Evolutionary conservation across 2,888 invertebrate species (phyloP), one percentile per base, ranked within the genome.

Genomic region (Mellilla xanthometata): DNA sequence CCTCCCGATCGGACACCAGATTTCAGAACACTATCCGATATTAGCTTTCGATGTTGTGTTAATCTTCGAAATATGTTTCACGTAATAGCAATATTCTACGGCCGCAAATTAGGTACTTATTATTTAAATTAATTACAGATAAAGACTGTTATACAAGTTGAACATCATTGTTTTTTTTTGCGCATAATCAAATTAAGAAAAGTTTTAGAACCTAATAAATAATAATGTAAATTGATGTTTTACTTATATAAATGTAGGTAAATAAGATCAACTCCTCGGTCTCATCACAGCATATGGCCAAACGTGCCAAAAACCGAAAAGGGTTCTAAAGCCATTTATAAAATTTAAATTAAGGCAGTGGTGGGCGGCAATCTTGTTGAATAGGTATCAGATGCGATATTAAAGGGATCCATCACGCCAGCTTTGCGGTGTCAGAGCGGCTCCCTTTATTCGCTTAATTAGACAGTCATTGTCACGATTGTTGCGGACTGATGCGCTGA

Each of bases 351-450:
- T 62, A 63, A 68, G 64, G 69, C 42, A n/a, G 38, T 66, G 61
- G 51, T 54, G 32, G 60, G 65, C 62, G 64, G 62, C 58, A 59
- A 60, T 54, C 58, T 69, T 59, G 60, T 67, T 65, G 51, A 58
- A 54, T 52, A 57, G 60, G 60, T 65, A 69, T 64, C 69, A 57
- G 69, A 67, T 71, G 66, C 68, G 68, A 79, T 86, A 88, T 88
- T 88, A 86, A 83, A 88, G 53, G 75, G 83, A 88, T 89, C 88
- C 81, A 87, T 89, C 88, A 89, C 78, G 59, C 63, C 74, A 78
- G 87, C 75, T 86, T 82, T 84, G 83, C 57, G 82, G 80, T 81
- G 87, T 83, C 86, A 80, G 84, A 79, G 80, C 78, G 84, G 80
- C 81, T 77, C 85, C 87, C 85, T 78, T 76, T 76, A 72, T 71